Base-by-base conservation (phyloP, 2,113 vertebrate genomes). In the Alouatta palliata region DNA sequence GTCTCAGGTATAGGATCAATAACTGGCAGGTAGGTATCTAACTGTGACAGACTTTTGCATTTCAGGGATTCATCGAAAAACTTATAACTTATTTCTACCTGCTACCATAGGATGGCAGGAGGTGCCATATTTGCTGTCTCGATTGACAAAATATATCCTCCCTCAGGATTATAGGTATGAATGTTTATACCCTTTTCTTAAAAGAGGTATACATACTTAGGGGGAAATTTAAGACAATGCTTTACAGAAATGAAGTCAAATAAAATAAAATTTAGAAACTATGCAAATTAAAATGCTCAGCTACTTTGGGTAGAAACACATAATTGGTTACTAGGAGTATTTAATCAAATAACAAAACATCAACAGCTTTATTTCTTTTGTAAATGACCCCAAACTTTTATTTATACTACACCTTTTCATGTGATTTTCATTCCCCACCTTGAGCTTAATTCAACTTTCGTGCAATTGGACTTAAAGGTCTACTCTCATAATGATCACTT, bases 211-310 rank as follows among this genome's bases (percentile, higher is more conserved):
- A 54, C 40, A 95, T 90, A 61, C 25, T 85, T 66, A 75, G n/a
- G 23, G 30, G 2, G 13, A 43, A 81, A 37, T 84, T 86, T 61
- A 77, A 94, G 66, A 47, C 61, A 94, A 87, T 37, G 17, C 14
- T 45, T 73, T 88, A 73, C 27, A 94, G 54, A 85, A 95, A 93
- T 73, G 64, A 94, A 68, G 27, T 75, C 61, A 93, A 90, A 86
- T 81, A 49, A 95, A 85, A 27, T 54, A 82, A 5, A 91, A 54
- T 71, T 80, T 75, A 30, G 17, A 76, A 13, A 83, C 35, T 54
- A 49, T 9, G 70, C 52, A 58, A 75, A 96, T 58, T 61, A 75
- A 75, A 93, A 94, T 81, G 40, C 3, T 75, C 23, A 14, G 40
- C 30, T 61, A 76, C 25, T 16, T 76, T 79, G 58, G 23, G 14